Percentiles rank a stretch among this genome's conserved stretches.
phyloP scores from a whole-genome alignment of 2,797 vertebrate genomes.

The Tokudaia muenninki region DNA sequence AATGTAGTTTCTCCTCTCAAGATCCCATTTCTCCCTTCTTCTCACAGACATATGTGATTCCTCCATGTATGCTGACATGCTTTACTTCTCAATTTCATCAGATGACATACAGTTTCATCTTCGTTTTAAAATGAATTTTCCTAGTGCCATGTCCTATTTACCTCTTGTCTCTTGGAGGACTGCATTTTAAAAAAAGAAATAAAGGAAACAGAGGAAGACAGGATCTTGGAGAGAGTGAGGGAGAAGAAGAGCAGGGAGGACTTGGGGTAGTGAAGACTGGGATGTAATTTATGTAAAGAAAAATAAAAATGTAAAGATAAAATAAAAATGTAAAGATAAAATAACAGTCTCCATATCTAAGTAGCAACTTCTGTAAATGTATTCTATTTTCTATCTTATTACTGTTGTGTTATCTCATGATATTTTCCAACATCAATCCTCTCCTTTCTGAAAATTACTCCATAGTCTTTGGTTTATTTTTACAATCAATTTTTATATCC shows the following conservation, averaged over 20 bases:
- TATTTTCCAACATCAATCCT: not conserved
- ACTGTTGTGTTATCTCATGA: not conserved
- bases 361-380: not conserved
- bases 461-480: not conserved
- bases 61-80: not conserved
- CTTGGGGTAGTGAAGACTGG: not conserved
- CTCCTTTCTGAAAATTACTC: not conserved
- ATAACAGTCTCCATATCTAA: not conserved
- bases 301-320: not conserved
- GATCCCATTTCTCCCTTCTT: not conserved
- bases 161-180: not conserved
- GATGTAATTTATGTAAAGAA: too few species aligned
- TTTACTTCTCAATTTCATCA: not conserved
- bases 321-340: too few species aligned
- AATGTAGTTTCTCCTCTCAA: not conserved
- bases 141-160: not conserved
- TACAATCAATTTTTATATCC: not conserved
- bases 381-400: constrained; percentile 4
- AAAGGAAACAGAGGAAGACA: too few species aligned
- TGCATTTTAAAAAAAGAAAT: not conserved
- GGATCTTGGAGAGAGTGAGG: not conserved
- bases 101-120: not conserved
- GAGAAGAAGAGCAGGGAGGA: not conserved
- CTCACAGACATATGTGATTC: not conserved
- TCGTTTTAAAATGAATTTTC: not conserved